Evolutionary conservation across 2,113 vertebrate genomes (phyloP).

Genomic region (Melanotaenia duboulayi): DNA sequence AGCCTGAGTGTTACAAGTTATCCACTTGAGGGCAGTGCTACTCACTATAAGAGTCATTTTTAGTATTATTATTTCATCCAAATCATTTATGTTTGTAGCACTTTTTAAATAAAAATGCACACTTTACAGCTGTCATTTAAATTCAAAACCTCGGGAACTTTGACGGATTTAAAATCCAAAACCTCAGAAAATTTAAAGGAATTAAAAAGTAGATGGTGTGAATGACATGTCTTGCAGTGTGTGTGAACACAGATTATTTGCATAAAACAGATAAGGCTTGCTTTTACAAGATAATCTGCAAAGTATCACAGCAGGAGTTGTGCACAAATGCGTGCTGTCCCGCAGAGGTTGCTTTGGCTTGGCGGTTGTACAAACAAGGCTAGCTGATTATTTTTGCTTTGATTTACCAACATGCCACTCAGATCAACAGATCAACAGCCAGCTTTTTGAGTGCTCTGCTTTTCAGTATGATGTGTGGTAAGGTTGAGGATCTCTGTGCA

Average conservation of each 20-base stretch:
- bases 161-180: too few species aligned
- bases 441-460: slow-evolving; percentile 68
- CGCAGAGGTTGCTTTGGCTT: slow-evolving; percentile 51
- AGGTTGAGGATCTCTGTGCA: slow-evolving; percentile 81
- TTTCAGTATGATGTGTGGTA: slow-evolving; percentile 71
- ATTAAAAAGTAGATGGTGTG: not conserved
- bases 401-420: slow-evolving; percentile 70
- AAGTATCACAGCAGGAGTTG: slow-evolving; percentile 48
- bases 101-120: not conserved
- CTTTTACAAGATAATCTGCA: slow-evolving; percentile 40
- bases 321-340: slow-evolving; percentile 38
- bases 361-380: slow-evolving; percentile 69
- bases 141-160: not conserved
- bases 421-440: slow-evolving; percentile 77
- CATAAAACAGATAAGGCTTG: slow-evolving; percentile 45
- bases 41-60: slow-evolving; percentile 20
- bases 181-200: not conserved
- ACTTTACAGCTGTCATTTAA: slow-evolving; percentile 4
- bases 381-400: slow-evolving; percentile 71
- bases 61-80: not conserved
- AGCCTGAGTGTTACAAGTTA: not conserved
- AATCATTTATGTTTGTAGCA: not conserved
- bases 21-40: slow-evolving; percentile 65
- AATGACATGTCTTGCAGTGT: not conserved
- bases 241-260: not conserved